Percentiles rank a stretch among this genome's conserved stretches.
Conservation (phyloP, 2,113 vertebrate genomes). For the Maccullochella peelii region DNA sequence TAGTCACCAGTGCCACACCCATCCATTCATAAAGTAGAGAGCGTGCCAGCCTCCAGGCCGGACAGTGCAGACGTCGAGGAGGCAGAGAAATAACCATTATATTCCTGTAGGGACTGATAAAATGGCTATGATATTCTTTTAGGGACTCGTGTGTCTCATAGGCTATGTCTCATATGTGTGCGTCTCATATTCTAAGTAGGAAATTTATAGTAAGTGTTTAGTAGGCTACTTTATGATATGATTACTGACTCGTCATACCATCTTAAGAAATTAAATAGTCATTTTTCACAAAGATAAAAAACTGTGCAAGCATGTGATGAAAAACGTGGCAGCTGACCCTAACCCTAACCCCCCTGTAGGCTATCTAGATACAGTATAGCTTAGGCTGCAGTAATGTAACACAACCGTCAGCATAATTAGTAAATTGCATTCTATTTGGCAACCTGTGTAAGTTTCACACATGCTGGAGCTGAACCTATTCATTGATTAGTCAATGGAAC, state of each 20-base stretch:
- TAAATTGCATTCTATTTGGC: not conserved
- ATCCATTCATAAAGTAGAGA: conserved; percentile 85
- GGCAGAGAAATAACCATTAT: not conserved
- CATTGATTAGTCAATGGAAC: not conserved
- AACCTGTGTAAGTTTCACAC: not conserved
- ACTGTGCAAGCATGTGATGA: not conserved
- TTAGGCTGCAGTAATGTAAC: not conserved
- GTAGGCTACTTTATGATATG: not conserved
- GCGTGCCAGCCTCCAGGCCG: conserved; percentile 37
- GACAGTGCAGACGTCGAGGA: conserved; percentile 1
- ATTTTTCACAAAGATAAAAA: not conserved
- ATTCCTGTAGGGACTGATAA: not conserved
- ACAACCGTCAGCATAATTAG: not conserved
- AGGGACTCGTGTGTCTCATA: too few relatives aligned
- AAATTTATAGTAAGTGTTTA: not conserved
- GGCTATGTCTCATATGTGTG: not conserved
- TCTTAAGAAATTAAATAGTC: not conserved
- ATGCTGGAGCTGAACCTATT: not conserved
- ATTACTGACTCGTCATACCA: not conserved
- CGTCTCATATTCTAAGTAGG: not conserved
- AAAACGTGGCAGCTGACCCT: not conserved
- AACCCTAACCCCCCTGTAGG: not conserved
- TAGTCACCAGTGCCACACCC: conserved; percentile 80
- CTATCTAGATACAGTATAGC: not conserved
- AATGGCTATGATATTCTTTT: not conserved